Percentiles rank a stretch among this genome's conserved stretches.
These are phyloP conservation scores for Choreutis nemorana DNA, from an alignment of 2,888 invertebrate genomes.

Conservation along the genomic window DNA sequence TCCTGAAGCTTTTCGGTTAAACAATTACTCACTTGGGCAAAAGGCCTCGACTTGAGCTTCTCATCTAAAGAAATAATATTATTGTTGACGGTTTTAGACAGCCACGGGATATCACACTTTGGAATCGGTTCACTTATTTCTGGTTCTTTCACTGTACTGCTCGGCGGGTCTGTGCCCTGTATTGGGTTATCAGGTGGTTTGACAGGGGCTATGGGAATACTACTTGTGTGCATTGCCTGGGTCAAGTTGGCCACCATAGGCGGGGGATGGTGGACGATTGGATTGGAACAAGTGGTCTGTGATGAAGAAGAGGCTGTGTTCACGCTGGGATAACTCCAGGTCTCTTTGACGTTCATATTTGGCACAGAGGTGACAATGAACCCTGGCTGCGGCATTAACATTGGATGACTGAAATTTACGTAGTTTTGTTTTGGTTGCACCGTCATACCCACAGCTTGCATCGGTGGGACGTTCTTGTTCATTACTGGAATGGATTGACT, in stretches of 20 bases:
- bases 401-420: conserved; percentile 58
- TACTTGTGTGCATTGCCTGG: conserved; percentile 44
- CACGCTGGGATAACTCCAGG: conserved; percentile 47
- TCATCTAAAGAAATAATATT: conserved; percentile 45
- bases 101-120: conserved; percentile 58
- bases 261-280: conserved; percentile 43
- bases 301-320: conserved; percentile 31
- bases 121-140: conserved; percentile 32
- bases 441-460: conserved; percentile 53
- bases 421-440: conserved; percentile 60
- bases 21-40: conserved; percentile 47
- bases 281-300: conserved; percentile 39
- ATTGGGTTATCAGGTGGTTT: conserved; percentile 58
- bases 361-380: conserved; percentile 63
- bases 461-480: conserved; percentile 54
- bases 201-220: conserved; percentile 54
- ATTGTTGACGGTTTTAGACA: conserved; percentile 57
- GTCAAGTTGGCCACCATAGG: conserved; percentile 40
- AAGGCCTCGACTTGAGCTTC: conserved; percentile 46
- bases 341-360: conserved; percentile 57
- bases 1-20: conserved; percentile 38
- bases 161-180: conserved; percentile 55
- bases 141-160: conserved; percentile 51
- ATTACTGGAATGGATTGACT: conserved; percentile 43
- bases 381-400: conserved; percentile 54